A percentile compares a stretch with the other conserved stretches of the same genome.
Conservation (phyloP, 1,140 invertebrate genomes). For the Ceratina japonica region DNA sequence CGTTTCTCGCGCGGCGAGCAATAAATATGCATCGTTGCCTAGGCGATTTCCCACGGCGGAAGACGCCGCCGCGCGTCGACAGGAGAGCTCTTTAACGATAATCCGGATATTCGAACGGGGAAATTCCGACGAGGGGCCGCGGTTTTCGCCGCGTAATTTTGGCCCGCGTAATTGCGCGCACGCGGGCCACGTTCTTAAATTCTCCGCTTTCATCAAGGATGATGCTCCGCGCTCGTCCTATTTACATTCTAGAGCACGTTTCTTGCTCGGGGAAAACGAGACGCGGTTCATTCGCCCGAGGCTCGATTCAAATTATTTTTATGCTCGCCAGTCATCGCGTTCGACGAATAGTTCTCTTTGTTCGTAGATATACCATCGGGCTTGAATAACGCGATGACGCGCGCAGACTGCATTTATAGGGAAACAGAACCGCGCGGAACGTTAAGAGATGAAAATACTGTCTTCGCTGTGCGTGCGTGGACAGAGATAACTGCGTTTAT, state of each 20-base stretch:
- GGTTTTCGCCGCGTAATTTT: neutral
- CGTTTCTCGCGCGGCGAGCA: slow-evolving; percentile 9
- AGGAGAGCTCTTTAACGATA: slow-evolving; percentile 25
- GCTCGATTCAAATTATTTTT: too few species aligned
- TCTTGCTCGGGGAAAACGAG: neutral
- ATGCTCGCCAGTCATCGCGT: neutral
- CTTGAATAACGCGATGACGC: too few species aligned
- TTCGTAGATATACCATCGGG: neutral
- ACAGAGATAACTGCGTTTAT: slow-evolving; percentile 15
- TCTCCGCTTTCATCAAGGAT: slow-evolving; percentile 65
- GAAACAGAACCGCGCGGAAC: neutral
- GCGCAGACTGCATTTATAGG: too few species aligned
- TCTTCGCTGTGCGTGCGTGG: too few species aligned
- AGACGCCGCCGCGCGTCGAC: neutral
- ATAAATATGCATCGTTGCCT: slow-evolving; percentile 24
- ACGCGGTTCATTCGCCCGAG: too few species aligned
- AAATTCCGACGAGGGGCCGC: neutral
- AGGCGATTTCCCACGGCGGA: neutral
- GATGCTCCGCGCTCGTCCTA: slow-evolving; percentile 1
- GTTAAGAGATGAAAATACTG: neutral
- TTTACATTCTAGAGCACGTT: slow-evolving; percentile 25
- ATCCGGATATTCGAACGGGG: slow-evolving; percentile 29
- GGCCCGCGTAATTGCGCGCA: slow-evolving; percentile 12
- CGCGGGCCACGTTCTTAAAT: slow-evolving; percentile 57
- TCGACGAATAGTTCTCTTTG: too few species aligned